A percentile compares a stretch with the other conserved stretches of the same genome.
Evolutionary conservation across 2,797 vertebrate species (phyloP).

Genomic region (Picus viridis): DNA sequence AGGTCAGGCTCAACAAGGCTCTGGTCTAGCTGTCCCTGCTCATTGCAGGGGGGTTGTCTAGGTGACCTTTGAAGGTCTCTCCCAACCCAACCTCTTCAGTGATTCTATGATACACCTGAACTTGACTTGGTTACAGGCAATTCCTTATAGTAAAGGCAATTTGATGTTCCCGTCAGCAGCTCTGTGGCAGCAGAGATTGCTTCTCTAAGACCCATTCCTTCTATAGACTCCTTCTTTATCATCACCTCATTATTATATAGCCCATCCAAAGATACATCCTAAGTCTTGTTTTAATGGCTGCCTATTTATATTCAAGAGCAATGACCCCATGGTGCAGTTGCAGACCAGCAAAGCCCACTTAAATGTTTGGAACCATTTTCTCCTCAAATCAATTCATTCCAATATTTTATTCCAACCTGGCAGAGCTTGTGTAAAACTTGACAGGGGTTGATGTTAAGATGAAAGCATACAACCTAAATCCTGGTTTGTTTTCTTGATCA

Average conservation of each 20-base stretch:
- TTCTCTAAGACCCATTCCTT: neutral
- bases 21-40: too few relatives aligned
- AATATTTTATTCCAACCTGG: neutral
- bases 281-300: neutral
- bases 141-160: neutral
- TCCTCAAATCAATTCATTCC: neutral
- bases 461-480: neutral
- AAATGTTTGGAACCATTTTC: neutral
- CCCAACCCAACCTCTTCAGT: too few relatives aligned
- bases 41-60: too few relatives aligned
- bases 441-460: too few relatives aligned
- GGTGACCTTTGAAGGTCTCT: too few relatives aligned
- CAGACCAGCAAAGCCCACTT: neutral
- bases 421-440: too few relatives aligned
- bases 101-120: neutral
- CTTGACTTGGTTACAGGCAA: neutral
- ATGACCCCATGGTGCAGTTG: neutral
- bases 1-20: too few relatives aligned
- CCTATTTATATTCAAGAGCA: neutral
- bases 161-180: neutral
- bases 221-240: neutral
- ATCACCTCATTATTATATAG: neutral
- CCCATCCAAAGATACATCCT: neutral
- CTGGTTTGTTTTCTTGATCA: neutral
- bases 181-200: slow-evolving; percentile 5